Evolutionary conservation across 1,140 invertebrate genomes (phyloP).

Genomic region (Polypedilum pembai): DNA sequence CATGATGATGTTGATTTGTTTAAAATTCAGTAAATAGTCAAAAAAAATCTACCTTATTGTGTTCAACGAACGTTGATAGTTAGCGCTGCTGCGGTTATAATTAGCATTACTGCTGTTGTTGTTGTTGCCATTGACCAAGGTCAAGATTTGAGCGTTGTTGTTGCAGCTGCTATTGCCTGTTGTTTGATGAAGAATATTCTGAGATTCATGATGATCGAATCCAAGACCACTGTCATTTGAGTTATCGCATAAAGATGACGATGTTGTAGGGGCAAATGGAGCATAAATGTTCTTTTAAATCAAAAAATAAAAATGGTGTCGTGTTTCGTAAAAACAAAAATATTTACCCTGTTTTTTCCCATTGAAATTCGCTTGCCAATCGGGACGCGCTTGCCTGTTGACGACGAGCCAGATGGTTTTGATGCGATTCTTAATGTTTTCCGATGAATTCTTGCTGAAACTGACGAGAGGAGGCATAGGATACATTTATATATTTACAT

Average conservation of each 20-base stretch:
- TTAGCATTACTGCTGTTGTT: neutral
- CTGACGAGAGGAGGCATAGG: neutral
- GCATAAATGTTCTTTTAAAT: neutral
- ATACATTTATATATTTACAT: no score
- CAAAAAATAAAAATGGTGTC: neutral
- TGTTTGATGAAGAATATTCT: conserved; percentile 20
- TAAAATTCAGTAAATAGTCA: no score
- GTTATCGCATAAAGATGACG: conserved; percentile 57
- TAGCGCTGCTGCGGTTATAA: neutral
- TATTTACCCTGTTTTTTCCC: conserved; percentile 45
- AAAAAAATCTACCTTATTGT: conserved; percentile 11
- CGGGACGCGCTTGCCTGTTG: conserved; percentile 49
- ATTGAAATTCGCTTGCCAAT: conserved; percentile 45
- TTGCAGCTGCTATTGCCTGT: neutral
- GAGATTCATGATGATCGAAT: conserved; percentile 52
- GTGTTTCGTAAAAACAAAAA: neutral
- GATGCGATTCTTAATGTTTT: conserved; percentile 50
- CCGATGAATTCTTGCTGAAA: conserved; percentile 49
- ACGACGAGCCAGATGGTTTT: conserved; percentile 36
- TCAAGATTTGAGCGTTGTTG: conserved; percentile 29
- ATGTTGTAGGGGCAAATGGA: conserved; percentile 38
- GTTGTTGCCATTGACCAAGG: conserved; percentile 30
- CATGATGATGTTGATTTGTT: no score
- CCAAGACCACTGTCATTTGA: conserved; percentile 78
- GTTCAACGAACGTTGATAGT: conserved; percentile 5